phyloP scores from a whole-genome alignment of 2,888 invertebrate species.

The Macrosiphum euphorbiae region DNA sequence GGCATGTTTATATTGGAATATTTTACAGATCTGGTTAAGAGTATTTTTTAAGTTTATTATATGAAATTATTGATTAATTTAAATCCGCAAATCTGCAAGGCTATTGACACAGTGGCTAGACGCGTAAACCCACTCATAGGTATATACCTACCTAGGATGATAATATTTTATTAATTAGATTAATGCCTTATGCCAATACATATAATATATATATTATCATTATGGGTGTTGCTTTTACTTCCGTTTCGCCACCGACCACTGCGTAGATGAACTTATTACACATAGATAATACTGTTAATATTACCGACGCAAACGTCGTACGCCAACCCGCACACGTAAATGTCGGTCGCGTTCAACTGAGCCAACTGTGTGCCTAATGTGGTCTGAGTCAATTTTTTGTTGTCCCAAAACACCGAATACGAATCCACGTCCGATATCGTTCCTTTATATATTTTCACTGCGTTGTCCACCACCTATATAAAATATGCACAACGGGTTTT shows the following conservation, averaged over 20 bases:
- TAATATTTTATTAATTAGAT: background rate
- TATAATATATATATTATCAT: background rate
- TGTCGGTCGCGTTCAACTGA: slow-evolving; percentile 86
- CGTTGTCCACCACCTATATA: slow-evolving; percentile 78
- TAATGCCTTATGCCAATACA: background rate
- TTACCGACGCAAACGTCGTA: slow-evolving; percentile 94
- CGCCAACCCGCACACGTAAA: slow-evolving; percentile 94
- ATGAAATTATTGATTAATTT: background rate
- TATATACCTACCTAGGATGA: no score
- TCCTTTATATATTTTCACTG: slow-evolving; percentile 89
- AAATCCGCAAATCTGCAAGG: background rate
- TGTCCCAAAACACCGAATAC: slow-evolving; percentile 99
- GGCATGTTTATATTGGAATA: background rate
- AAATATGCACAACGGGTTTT: background rate
- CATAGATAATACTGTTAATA: slow-evolving; percentile 67
- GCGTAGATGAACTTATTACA: background rate
- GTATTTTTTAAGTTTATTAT: background rate
- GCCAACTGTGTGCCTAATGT: slow-evolving; percentile 85
- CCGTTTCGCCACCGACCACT: background rate
- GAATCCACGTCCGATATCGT: slow-evolving; percentile 96
- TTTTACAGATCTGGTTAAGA: background rate
- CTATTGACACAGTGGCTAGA: background rate
- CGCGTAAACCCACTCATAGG: background rate
- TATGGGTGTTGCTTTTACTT: background rate
- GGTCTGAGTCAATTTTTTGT: slow-evolving; percentile 90